Percentiles rank a stretch among this genome's conserved stretches.
Conservation (phyloP, 2,888 invertebrate genomes). For the Uloborus plumipes region DNA sequence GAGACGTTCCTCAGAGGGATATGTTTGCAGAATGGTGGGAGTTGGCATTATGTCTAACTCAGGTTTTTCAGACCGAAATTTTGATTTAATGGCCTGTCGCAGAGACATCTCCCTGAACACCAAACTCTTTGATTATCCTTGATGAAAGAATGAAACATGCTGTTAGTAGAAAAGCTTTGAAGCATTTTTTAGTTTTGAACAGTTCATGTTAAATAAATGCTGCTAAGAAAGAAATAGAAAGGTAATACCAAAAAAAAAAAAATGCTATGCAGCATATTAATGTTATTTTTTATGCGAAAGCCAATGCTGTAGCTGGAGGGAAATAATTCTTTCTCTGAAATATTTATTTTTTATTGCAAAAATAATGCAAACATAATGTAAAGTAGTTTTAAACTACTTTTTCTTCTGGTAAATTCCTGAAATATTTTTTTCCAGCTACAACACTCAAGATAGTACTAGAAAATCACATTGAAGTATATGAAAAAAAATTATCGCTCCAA, state of each 20-base stretch:
- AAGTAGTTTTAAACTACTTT: too few species aligned
- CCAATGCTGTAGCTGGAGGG: too few species aligned
- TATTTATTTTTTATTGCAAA: too few species aligned
- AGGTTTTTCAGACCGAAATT: conserved; percentile 63
- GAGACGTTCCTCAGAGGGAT: conserved; percentile 50
- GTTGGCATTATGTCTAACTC: conserved; percentile 52
- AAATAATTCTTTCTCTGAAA: too few species aligned
- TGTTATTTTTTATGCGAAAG: too few species aligned
- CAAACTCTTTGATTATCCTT: not conserved
- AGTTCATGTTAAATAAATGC: not conserved
- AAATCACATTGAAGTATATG: too few species aligned
- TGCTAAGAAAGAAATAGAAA: not conserved
- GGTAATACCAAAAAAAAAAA: not conserved
- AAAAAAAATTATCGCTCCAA: too few species aligned
- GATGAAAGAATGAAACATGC: not conserved
- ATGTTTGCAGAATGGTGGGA: conserved; percentile 46
- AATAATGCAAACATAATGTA: too few species aligned
- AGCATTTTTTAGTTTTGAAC: not conserved
- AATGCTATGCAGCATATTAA: too few species aligned
- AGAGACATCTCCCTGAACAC: conserved; percentile 60
- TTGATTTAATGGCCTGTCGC: conserved; percentile 62
- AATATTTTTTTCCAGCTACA: too few species aligned
- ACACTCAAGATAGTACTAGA: too few species aligned
- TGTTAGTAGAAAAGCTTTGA: not conserved
- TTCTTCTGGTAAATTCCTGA: too few species aligned